A percentile compares a stretch with the other conserved stretches of the same genome.
Conservation (phyloP, 2,113 vertebrate genomes). For the Scomber colias region DNA sequence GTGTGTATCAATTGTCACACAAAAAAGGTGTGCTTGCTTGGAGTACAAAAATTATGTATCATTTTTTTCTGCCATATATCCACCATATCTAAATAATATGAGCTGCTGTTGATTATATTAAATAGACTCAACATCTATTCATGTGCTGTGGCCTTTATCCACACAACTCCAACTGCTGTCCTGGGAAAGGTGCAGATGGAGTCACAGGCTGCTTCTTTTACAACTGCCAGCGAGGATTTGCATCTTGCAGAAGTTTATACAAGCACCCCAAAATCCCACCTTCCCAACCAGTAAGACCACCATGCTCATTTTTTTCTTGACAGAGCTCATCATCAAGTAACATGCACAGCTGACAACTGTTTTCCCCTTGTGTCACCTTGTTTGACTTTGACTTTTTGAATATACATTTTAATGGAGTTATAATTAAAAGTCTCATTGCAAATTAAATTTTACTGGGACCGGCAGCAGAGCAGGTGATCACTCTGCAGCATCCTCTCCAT, state of each 20-base stretch:
- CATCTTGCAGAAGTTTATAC: no score
- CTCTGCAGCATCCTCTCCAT: background rate
- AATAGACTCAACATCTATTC: background rate
- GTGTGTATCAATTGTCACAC: background rate
- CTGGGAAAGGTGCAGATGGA: conserved; percentile 22
- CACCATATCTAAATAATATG: background rate
- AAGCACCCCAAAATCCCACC: no score
- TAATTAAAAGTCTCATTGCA: conserved; percentile 14
- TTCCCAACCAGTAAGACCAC: background rate
- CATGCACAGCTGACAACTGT: background rate
- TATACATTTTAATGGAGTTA: background rate
- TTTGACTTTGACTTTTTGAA: background rate
- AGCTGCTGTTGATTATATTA: background rate
- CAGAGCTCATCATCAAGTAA: background rate
- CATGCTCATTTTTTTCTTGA: background rate
- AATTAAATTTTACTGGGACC: background rate
- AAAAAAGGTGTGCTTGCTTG: conserved; percentile 14
- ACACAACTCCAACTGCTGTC: conserved; percentile 8
- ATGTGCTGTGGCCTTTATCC: background rate
- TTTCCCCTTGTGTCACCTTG: background rate
- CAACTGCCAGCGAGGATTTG: no score
- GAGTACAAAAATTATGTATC: background rate
- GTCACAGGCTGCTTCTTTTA: conserved; percentile 23
- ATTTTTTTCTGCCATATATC: background rate
- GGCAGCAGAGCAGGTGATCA: background rate